Evolutionary conservation across 2,888 invertebrate genomes (phyloP).

Genomic region (Pardosa pseudoannulata): DNA sequence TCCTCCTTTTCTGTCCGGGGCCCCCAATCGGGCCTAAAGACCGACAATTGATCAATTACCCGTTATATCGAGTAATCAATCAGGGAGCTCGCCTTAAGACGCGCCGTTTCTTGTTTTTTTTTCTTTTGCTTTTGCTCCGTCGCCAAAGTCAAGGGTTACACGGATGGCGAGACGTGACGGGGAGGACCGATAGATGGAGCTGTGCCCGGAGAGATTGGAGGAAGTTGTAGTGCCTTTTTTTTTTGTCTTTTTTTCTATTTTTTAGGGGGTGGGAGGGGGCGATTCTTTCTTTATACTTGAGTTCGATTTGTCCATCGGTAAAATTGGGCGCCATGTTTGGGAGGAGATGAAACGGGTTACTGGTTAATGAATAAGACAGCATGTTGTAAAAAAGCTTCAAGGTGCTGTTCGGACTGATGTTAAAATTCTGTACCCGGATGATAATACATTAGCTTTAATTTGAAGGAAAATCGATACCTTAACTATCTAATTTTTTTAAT

Average conservation of each 20-base stretch:
- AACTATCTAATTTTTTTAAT: neutral
- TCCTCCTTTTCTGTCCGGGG: conserved; percentile 18
- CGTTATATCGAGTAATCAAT: conserved; percentile 52
- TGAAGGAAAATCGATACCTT: too few relatives aligned
- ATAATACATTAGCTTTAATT: too few relatives aligned
- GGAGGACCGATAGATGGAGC: conserved; percentile 25
- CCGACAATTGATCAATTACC: conserved; percentile 64
- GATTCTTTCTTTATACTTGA: neutral
- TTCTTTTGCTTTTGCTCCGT: conserved; percentile 14
- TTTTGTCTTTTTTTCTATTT: neutral
- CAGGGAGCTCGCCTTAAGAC: conserved; percentile 33
- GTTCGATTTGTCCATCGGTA: neutral
- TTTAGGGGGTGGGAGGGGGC: too few relatives aligned
- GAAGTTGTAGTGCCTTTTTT: conserved; percentile 26
- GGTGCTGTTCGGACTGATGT: too few relatives aligned
- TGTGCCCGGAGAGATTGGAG: conserved; percentile 17
- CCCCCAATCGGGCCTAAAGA: conserved; percentile 44
- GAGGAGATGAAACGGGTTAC: conserved; percentile 3
- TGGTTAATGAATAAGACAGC: neutral
- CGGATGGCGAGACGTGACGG: neutral
- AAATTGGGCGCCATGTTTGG: conserved; percentile 33
- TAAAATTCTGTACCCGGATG: too few relatives aligned
- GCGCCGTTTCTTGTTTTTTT: conserved; percentile 12
- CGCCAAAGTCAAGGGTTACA: conserved; percentile 49
- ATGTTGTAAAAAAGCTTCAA: neutral